These are phyloP conservation scores for Gastracanthus pulcherrimus DNA, from an alignment of 2,888 invertebrate species.

Conservation along the genomic window DNA sequence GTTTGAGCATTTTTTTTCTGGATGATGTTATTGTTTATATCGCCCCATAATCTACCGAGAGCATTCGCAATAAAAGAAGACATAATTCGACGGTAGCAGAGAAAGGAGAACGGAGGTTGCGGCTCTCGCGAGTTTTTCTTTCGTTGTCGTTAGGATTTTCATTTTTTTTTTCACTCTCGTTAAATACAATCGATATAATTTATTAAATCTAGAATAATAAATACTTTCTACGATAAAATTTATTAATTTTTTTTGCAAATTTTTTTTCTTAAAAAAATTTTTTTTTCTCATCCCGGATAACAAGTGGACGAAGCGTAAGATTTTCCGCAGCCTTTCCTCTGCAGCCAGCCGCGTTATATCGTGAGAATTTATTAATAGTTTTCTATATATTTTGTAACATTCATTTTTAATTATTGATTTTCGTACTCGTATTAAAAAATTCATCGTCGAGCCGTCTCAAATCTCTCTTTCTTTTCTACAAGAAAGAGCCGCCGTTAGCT, in stretches of 20 bases:
- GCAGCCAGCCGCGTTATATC: constrained; percentile 61
- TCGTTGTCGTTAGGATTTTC: constrained; percentile 46
- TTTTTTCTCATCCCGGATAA: constrained; percentile 36
- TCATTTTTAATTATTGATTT: constrained; percentile 63
- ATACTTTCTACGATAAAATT: constrained; percentile 57
- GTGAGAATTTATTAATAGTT: constrained; percentile 61
- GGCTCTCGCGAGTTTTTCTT: constrained; percentile 11
- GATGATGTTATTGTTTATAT: constrained; percentile 7
- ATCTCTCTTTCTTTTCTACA: constrained; percentile 12
- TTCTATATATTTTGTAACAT: constrained; percentile 68
- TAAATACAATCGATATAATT: constrained; percentile 53
- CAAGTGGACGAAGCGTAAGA: constrained; percentile 51
- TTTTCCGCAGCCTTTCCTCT: constrained; percentile 46
- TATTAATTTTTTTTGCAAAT: constrained; percentile 33
- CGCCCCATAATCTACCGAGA: constrained; percentile 53
- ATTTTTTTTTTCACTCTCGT: constrained; percentile 15
- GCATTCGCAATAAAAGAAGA: constrained; percentile 64
- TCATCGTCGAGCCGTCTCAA: constrained; percentile 38
- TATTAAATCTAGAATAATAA: constrained; percentile 52
- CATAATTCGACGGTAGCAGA: constrained; percentile 61
- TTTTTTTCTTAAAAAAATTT: constrained; percentile 26
- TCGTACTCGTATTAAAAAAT: constrained; percentile 49
- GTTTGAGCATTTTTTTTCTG: constrained; percentile 48
- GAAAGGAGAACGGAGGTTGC: constrained; percentile 56
- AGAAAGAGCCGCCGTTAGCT: constrained; percentile 17